Base-by-base conservation (phyloP, 2,113 vertebrate genomes). In the Abramis brama region DNA sequence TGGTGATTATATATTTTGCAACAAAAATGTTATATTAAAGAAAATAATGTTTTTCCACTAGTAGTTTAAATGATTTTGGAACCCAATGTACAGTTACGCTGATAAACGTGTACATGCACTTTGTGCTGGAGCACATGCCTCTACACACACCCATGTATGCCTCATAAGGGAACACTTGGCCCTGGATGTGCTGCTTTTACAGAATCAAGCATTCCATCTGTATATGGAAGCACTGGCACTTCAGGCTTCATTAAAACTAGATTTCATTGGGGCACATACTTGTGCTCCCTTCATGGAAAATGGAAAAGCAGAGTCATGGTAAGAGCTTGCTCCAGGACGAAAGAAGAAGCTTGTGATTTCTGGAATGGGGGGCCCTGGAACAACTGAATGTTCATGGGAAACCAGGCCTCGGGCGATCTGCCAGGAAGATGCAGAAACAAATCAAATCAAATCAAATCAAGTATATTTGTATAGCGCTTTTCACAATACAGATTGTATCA, bases 371-470 rank as follows among this genome's bases (percentile, higher is more conserved):
- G 43, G 64, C 52, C 30, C 8, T 45, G 23, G 52, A 45, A 39
- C 62, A 60, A 55, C 6, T 39, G 11, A 43, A 70, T 66, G 59
- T 79, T 86, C 77, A 75, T 91, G 85, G 87, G 87, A 89, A 89
- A 81, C 10, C 36, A 43, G 70, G 4, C 21, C 70, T 71, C 21
- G 10, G 70, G 70, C 70, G 0, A n/a, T 43, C 10, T 5, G 36
- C 50, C 7, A 76, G 39, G 75, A 64, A 23, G 81, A 74, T 76
- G 78, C 52, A 83, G 60, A 86, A 64, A 52, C 83, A 71, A n/a
- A n/a, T n/a, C n/a, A n/a, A n/a, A n/a, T n/a, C n/a, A n/a, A n/a
- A n/a, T n/a, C n/a, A n/a, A n/a, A n/a, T n/a, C n/a, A n/a, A n/a
- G n/a, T n/a, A n/a, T n/a, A n/a, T n/a, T n/a, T n/a, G n/a, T n/a